A percentile compares a stretch with the other conserved stretches of the same genome.
Conservation (phyloP, 30 jellyfish, hydroid and myxozoan species). For the Hydractinia symbiolongicarpus region DNA sequence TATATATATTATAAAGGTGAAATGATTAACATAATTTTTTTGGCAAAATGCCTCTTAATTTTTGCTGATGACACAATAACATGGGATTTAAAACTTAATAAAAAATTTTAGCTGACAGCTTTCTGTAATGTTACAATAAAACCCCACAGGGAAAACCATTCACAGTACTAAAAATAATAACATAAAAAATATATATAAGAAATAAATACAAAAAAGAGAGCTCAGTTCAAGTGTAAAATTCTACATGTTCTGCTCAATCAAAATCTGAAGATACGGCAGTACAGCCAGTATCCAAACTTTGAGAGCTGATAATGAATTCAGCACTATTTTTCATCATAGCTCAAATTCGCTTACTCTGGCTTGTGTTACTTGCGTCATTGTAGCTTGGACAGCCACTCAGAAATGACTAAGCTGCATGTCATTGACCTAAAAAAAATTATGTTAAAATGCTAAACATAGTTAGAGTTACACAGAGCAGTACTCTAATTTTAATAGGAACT, state of each 20-base stretch:
- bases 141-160: not conserved
- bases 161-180: not conserved
- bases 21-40: too few species aligned
- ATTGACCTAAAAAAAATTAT: slow-evolving; percentile 2
- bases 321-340: not conserved
- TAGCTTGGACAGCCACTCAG: slow-evolving; percentile 1
- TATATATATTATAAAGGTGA: too few species aligned
- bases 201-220: not conserved
- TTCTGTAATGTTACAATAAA: too few species aligned
- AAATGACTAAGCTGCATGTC: slow-evolving; percentile 20
- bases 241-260: slow-evolving; percentile 15
- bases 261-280: not conserved
- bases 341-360: slow-evolving; percentile 17
- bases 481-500: too few species aligned
- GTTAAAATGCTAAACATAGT: too few species aligned
- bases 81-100: too few species aligned
- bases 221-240: slow-evolving; percentile 14
- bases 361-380: not conserved
- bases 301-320: slow-evolving; percentile 9
- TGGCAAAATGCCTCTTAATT: too few species aligned
- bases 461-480: too few species aligned
- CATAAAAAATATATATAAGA: not conserved
- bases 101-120: too few species aligned
- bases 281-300: not conserved
- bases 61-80: too few species aligned